Conservation (phyloP, 2,797 vertebrate genomes). For the Sebastes oblongus region DNA sequence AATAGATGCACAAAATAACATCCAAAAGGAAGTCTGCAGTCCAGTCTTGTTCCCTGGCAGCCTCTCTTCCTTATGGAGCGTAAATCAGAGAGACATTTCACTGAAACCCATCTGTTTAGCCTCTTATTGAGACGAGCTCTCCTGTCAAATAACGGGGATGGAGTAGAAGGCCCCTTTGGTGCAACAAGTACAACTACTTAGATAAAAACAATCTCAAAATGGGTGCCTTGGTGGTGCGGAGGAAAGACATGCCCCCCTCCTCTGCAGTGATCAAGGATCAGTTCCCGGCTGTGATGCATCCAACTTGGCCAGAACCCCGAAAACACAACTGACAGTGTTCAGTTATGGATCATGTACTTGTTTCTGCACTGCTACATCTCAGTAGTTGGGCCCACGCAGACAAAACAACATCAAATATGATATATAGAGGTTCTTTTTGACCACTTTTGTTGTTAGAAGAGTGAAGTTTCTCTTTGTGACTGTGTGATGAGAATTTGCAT, state of each 20-base stretch:
- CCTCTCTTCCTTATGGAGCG: not conserved
- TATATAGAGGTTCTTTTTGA: not conserved
- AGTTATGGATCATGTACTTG: not conserved
- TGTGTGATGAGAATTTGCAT: not conserved
- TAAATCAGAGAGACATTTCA: conserved; percentile 34
- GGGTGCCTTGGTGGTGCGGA: not conserved
- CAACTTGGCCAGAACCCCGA: not conserved
- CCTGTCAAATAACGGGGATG: conserved; percentile 18
- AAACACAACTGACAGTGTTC: conserved; percentile 8
- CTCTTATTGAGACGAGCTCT: conserved; percentile 14
- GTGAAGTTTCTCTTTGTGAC: not conserved
- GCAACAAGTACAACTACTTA: conserved; percentile 9
- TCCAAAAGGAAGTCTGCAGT: not conserved
- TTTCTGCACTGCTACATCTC: not conserved
- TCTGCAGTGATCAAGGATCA: not conserved
- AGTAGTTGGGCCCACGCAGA: not conserved
- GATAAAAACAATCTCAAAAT: conserved; percentile 15
- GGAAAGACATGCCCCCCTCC: not conserved
- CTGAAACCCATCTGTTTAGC: conserved; percentile 22
- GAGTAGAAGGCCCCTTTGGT: not conserved
- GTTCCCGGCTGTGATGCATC: not conserved
- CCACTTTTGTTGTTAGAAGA: not conserved
- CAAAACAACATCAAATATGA: not conserved
- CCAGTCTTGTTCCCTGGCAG: not conserved
- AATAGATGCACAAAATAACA: not conserved